A percentile compares a stretch with the other conserved stretches of the same genome.
Evolutionary conservation across 2,113 vertebrate species (phyloP).

Genomic region (Gnathonemus echidnorhynchus): DNA sequence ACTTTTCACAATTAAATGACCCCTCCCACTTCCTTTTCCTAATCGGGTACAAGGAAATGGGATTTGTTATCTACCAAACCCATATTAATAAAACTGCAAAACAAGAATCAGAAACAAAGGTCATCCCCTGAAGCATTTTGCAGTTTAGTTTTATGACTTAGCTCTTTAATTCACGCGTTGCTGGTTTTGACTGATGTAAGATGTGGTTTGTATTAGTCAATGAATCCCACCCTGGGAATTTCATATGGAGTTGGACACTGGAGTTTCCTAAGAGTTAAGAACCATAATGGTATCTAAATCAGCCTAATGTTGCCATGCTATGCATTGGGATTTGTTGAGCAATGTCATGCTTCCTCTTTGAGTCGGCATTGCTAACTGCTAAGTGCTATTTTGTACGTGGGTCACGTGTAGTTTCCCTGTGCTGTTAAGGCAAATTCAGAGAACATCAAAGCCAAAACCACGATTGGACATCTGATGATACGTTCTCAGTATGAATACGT

Average conservation of each 20-base stretch:
- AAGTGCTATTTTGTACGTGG: background rate
- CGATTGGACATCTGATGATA: background rate
- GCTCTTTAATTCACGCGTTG: background rate
- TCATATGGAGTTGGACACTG: background rate
- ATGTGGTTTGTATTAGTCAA: background rate
- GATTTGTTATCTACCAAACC: slow-evolving; percentile 31
- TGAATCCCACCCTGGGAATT: background rate
- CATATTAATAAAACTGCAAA: slow-evolving; percentile 35
- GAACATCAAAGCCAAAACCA: background rate
- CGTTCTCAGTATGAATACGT: background rate
- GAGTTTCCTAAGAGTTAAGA: background rate
- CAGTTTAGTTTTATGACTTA: background rate
- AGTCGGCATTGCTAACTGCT: background rate
- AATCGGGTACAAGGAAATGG: slow-evolving; percentile 33
- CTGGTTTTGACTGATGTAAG: background rate
- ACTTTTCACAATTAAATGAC: slow-evolving; percentile 29
- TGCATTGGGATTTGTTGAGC: background rate
- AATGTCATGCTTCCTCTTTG: background rate
- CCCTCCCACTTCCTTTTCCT: slow-evolving; percentile 34
- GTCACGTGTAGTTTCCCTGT: background rate
- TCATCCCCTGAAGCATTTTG: background rate
- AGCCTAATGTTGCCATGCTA: background rate
- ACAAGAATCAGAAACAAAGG: slow-evolving; percentile 10
- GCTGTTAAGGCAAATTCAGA: background rate
- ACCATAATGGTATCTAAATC: background rate